phyloP scores from a whole-genome alignment of 64 coral and sea anemone genomes.

The Montipora foliosa region DNA sequence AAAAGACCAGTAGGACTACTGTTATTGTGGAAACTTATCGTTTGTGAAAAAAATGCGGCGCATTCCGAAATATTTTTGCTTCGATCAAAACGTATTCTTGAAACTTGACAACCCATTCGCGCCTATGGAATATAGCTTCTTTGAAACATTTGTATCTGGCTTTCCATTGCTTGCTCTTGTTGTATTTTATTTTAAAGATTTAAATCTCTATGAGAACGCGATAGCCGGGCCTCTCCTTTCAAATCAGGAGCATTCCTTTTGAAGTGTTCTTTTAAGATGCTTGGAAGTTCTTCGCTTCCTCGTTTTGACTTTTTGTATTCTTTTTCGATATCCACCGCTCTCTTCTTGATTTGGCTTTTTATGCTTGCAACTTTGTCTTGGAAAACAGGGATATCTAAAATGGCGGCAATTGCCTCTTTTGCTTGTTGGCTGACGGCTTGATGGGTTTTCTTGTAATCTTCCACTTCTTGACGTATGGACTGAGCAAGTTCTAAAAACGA shows the following conservation, averaged over 20 bases:
- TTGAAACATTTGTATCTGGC: too few relatives aligned
- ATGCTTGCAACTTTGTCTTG: slow-evolving; percentile 70
- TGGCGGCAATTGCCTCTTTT: slow-evolving; percentile 82
- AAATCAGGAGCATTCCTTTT: slow-evolving; percentile 65
- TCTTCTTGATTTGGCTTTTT: slow-evolving; percentile 89
- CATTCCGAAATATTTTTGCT: too few relatives aligned
- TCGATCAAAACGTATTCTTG: too few relatives aligned
- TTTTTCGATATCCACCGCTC: slow-evolving; percentile 80
- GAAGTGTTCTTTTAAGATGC: slow-evolving; percentile 77
- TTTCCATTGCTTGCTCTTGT: not conserved
- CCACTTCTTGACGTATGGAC: not conserved
- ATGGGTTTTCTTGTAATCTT: slow-evolving; percentile 62
- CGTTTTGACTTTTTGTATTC: slow-evolving; percentile 72
- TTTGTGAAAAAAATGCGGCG: too few relatives aligned
- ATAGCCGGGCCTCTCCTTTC: slow-evolving; percentile 36
- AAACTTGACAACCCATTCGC: too few relatives aligned
- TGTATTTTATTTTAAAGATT: slow-evolving; percentile 16
- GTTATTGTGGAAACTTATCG: too few relatives aligned
- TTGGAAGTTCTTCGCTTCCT: slow-evolving; percentile 64
- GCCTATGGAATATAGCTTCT: too few relatives aligned
- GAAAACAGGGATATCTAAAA: slow-evolving; percentile 92
- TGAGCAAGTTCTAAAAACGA: slow-evolving; percentile 22
- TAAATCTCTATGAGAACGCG: slow-evolving; percentile 45
- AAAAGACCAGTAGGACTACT: too few relatives aligned
- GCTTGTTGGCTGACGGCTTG: slow-evolving; percentile 75